Evolutionary conservation across 2,797 vertebrate genomes (phyloP).

Genomic region (Scarus forsteni): DNA sequence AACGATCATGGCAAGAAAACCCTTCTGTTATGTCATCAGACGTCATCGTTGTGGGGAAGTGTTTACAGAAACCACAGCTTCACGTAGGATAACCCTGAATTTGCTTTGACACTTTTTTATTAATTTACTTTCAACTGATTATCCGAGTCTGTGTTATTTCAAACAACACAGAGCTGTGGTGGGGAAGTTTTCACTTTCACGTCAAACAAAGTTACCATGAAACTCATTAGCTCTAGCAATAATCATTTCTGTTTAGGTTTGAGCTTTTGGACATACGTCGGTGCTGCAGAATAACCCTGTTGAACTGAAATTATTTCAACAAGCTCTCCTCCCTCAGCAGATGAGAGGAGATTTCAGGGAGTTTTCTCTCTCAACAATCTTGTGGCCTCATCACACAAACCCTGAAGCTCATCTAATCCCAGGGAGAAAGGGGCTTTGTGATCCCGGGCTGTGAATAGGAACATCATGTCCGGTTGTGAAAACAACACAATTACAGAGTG

Average conservation of each 20-base stretch:
- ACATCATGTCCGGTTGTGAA: conserved; percentile 61
- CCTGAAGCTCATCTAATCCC: conserved; percentile 62
- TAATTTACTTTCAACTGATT: conserved; percentile 67
- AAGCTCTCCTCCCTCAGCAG: conserved; percentile 58
- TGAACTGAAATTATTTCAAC: conserved; percentile 69
- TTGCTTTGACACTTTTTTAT: conserved; percentile 67
- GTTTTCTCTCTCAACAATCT: conserved; percentile 79
- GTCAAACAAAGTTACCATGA: conserved; percentile 71
- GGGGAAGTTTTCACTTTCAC: conserved; percentile 46
- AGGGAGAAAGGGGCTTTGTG: conserved; percentile 57
- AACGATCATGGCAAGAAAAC: conserved; percentile 10
- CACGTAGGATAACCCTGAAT: conserved; percentile 44
- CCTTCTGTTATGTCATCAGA: conserved; percentile 26
- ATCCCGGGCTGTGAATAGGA: conserved; percentile 61
- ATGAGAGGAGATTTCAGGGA: conserved; percentile 70
- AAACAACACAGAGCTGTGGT: conserved; percentile 16
- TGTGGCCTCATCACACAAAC: conserved; percentile 65
- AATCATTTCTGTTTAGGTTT: conserved; percentile 65
- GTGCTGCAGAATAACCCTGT: conserved; percentile 55
- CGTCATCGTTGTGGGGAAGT: conserved; percentile 52
- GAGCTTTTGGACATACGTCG: conserved; percentile 29
- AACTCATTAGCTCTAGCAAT: conserved; percentile 55
- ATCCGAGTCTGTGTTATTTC: conserved; percentile 53
- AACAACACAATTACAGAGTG: conserved; percentile 73
- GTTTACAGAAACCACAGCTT: conserved; percentile 64